These are phyloP conservation scores for Scaptomyza cyrtandrae DNA, from an alignment of 2,888 invertebrate genomes.

Conservation along the genomic window DNA sequence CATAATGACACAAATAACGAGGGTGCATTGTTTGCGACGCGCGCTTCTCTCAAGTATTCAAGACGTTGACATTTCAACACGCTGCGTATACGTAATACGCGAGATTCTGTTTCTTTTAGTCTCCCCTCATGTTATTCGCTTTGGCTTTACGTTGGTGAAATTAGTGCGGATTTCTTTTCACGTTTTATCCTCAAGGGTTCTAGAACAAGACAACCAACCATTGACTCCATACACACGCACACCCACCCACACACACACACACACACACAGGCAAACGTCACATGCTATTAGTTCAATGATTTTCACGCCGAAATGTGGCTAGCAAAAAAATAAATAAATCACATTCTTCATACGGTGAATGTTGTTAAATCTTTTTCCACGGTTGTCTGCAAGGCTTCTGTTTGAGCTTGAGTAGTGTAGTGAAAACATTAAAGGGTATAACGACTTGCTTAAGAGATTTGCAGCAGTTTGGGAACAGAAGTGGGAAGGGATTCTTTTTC, in stretches of 20 bases:
- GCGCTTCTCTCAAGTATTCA: constrained; percentile 50
- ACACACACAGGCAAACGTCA: constrained; percentile 51
- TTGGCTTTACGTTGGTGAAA: constrained; percentile 52
- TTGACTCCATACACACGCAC: constrained; percentile 11
- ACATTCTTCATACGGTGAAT: constrained; percentile 54
- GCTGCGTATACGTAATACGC: constrained; percentile 77
- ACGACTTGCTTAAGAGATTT: neutral
- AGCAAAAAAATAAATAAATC: constrained; percentile 46
- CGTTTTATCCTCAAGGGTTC: constrained; percentile 55
- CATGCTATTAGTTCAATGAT: constrained; percentile 81
- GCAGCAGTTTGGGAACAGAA: neutral
- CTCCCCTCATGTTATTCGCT: constrained; percentile 16
- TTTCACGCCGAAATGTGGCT: constrained; percentile 72
- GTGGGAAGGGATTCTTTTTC: too few species aligned
- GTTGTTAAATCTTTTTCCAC: constrained; percentile 63
- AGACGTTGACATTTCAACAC: constrained; percentile 68
- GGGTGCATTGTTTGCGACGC: constrained; percentile 71
- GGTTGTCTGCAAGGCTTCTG: constrained; percentile 48
- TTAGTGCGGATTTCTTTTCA: constrained; percentile 76
- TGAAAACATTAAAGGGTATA: constrained; percentile 23
- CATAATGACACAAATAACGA: constrained; percentile 81
- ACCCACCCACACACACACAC: constrained; percentile 11
- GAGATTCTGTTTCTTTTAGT: constrained; percentile 13
- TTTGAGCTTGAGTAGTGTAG: constrained; percentile 6
- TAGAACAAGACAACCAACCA: constrained; percentile 48